These are phyloP conservation scores for Standfussiana lucernea DNA, from an alignment of 2,888 invertebrate genomes.

Conservation along the genomic window DNA sequence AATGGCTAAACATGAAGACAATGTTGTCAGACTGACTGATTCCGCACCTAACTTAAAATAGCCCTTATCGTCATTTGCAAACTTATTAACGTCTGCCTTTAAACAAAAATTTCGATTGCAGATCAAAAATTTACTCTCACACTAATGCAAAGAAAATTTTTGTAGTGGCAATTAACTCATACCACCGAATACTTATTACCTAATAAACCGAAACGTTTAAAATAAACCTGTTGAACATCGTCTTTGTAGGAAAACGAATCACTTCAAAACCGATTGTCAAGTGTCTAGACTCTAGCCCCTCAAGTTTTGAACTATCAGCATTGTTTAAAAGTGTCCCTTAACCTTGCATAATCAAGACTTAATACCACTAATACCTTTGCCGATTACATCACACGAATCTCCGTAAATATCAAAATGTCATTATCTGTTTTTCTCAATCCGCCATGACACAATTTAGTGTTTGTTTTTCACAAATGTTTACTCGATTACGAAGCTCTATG, in stretches of 20 bases:
- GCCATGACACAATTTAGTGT: slow-evolving; percentile 63
- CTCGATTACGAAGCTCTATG: slow-evolving; percentile 52
- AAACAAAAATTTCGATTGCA: too few species aligned
- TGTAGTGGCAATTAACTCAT: too few species aligned
- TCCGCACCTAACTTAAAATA: too few species aligned
- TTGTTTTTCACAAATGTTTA: slow-evolving; percentile 62
- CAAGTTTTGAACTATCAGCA: background rate
- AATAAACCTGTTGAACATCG: background rate
- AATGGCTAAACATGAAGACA: too few species aligned
- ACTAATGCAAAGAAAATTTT: too few species aligned
- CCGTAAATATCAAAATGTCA: slow-evolving; percentile 48
- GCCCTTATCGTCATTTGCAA: too few species aligned
- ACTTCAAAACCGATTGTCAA: background rate
- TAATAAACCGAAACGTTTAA: too few species aligned
- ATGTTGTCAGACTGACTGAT: too few species aligned
- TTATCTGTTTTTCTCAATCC: slow-evolving; percentile 59
- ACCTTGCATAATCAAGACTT: background rate
- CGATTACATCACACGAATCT: slow-evolving; percentile 49
- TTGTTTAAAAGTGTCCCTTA: background rate
- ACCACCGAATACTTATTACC: too few species aligned
- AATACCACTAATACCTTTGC: background rate
- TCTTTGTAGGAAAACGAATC: background rate
- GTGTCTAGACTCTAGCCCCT: background rate
- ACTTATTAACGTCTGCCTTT: too few species aligned
- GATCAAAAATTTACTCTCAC: too few species aligned